These are phyloP conservation scores for Hormaphis cornu DNA, from an alignment of 1,140 invertebrate species.

Conservation along the genomic window DNA sequence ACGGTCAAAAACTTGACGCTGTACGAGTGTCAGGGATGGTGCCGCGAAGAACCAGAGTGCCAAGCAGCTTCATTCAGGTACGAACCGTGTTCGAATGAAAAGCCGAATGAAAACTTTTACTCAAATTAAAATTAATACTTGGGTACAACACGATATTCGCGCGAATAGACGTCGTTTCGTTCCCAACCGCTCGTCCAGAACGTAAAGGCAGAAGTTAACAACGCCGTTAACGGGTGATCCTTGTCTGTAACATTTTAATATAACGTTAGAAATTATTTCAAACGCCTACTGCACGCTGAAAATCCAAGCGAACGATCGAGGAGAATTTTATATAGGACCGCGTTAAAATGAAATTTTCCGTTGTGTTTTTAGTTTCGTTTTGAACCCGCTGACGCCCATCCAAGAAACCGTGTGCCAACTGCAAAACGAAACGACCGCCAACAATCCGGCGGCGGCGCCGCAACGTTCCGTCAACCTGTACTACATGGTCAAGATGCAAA, in stretches of 20 bases:
- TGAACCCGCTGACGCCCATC: slow-evolving; percentile 80
- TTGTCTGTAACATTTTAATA: too few species aligned
- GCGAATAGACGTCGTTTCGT: background rate
- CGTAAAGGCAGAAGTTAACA: too few species aligned
- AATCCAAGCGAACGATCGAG: background rate
- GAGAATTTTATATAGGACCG: background rate
- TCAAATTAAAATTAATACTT: background rate
- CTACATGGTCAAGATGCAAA: slow-evolving; percentile 88
- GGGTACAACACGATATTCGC: background rate
- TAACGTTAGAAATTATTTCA: background rate
- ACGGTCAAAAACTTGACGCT: slow-evolving; percentile 83
- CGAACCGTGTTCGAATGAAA: background rate
- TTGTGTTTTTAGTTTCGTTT: slow-evolving; percentile 59
- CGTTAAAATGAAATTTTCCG: slow-evolving; percentile 13
- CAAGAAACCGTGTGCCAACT: slow-evolving; percentile 87
- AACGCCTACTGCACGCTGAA: background rate
- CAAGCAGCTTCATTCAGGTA: slow-evolving; percentile 77
- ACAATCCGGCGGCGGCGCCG: slow-evolving; percentile 71
- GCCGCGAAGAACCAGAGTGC: slow-evolving; percentile 80
- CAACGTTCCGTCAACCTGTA: slow-evolving; percentile 80
- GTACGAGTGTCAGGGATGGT: slow-evolving; percentile 92
- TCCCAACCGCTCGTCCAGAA: too few species aligned
- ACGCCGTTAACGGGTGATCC: too few species aligned
- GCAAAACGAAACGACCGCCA: slow-evolving; percentile 82
- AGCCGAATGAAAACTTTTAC: background rate